Evolutionary conservation across 1,140 invertebrate species (phyloP).

Genomic region (Halictus rubicundus): DNA sequence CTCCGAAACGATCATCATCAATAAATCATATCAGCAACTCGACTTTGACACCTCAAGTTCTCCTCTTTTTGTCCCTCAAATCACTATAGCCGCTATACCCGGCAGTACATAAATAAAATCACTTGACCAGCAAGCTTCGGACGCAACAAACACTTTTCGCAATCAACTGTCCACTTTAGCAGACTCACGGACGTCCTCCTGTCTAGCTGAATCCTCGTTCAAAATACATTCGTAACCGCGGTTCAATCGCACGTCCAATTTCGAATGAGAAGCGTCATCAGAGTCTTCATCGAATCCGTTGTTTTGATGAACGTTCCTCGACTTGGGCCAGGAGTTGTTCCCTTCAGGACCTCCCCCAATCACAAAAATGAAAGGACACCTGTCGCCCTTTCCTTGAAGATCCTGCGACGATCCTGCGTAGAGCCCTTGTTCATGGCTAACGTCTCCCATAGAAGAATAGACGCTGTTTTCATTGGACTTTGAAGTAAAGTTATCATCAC

Average conservation of each 20-base stretch:
- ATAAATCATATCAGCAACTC: neutral
- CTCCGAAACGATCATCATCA: too few relatives aligned
- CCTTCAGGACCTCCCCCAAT: neutral
- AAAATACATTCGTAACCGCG: neutral
- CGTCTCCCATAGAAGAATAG: neutral
- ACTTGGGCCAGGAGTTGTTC: neutral
- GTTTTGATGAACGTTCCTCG: constrained; percentile 21
- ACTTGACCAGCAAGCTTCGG: constrained; percentile 27
- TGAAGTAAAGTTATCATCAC: neutral
- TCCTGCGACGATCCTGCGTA: constrained; percentile 10
- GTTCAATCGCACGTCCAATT: neutral
- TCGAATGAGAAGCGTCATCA: neutral
- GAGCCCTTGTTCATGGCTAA: neutral
- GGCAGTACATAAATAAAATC: neutral
- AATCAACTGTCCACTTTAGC: neutral
- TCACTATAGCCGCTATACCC: neutral
- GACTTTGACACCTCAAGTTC: neutral
- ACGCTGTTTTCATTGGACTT: neutral
- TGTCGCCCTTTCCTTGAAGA: neutral
- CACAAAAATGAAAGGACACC: constrained; percentile 8
- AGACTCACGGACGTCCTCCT: neutral
- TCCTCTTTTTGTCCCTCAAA: neutral
- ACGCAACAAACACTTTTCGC: too few relatives aligned
- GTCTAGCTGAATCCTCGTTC: neutral
- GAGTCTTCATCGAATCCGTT: constrained; percentile 5